Evolutionary conservation across 2,113 vertebrate species (phyloP), one percentile per base, ranked within the genome.

Genomic region (Melanotaenia duboulayi): DNA sequence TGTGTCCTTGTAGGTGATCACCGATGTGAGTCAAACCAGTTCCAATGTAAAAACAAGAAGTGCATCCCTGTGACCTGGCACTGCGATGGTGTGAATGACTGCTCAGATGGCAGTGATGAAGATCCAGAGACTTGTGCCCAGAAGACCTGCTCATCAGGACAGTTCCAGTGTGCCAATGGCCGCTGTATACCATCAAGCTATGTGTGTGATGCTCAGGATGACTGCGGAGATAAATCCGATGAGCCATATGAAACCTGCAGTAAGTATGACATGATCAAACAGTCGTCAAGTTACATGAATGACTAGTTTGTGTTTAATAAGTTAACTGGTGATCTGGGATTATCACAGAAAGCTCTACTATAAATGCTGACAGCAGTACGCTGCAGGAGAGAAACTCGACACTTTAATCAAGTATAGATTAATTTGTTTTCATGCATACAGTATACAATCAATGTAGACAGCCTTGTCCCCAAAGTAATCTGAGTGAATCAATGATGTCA

Each of bases 41-140:
- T 93, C 74, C 92, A 94, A 85, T 94, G 93, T 74, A 88, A 87
- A 84, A 86, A 92, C 82, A 92, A 92, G 64, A 57, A 59, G 20
- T 94, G 93, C 76, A 92, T 94, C 66, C 91, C 93, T 0, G 78
- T 92, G 35, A 81, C 91, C 22, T 91, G 86, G 85, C 93, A 93
- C 76, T 94, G 93, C 6, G 92, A 94, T 1, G 92, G 92, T 8
- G 1, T 79, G 0, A 22, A n/a, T 1, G 92, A 94, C 81, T 94
- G 93, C 11, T 32, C 76, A 0, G 93, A 94, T 0, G 82, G 79
- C 71, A 93, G 91, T 1, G 93, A 94, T 6, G 93, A 94, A 59
- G 90, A 92, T 4, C 16, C 82, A 1, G 85, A 92, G 7, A 83
- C 75, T 7, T 94, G 93, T 19, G 76, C 86, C 11, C 82, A 90